Evolutionary conservation across 2,888 invertebrate genomes (phyloP), one percentile per base, ranked within the genome.

Genomic region (Drosophila fungiperda): DNA sequence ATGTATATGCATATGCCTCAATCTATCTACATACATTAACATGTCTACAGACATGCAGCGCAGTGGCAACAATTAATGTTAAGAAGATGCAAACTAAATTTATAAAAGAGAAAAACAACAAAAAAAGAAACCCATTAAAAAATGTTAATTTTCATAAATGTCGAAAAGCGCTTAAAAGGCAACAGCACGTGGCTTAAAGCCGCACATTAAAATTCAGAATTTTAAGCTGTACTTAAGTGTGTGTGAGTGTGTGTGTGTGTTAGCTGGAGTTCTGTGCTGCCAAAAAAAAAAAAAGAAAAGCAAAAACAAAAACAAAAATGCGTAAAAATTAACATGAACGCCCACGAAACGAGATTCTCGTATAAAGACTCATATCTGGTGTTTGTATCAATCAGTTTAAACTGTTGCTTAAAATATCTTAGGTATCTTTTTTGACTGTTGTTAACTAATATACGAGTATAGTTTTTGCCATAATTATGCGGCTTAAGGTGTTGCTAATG

Each of bases 131-230:
- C 61, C 80, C 73, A 84, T 84, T 84, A 87, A 87, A 83, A 84
- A 82, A 82, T 87, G 82, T 84, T 84, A 80, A 84, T 84, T 87
- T 84, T 80, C 82, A 87, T 80, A 78, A 87, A 80, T 68, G 75
- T 54, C 63, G 36, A 67, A 78, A 68, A 76, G 49, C 54, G 29
- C 54, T 64, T 38, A 45, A 35, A 36, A 26, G 60, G 64, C 71
- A 45, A 63, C 40, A 76, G 84, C 84, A 84, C 87, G 84, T 84
- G 84, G 85, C 80, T 67, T 80, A 82, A 74, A 87, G 80, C 65
- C 57, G 60, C 49, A 66, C 52, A 75, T 58, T 62, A 78, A 68
- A 63, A 61, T 48, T 45, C 54, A 60, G 60, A 61, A 69, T 65
- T 71, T 61, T 29, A 65, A 54, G 29, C 20, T 59, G 53, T 20